Evolutionary conservation across 2,888 invertebrate species (phyloP).

Genomic region (Cepaea hortensis): DNA sequence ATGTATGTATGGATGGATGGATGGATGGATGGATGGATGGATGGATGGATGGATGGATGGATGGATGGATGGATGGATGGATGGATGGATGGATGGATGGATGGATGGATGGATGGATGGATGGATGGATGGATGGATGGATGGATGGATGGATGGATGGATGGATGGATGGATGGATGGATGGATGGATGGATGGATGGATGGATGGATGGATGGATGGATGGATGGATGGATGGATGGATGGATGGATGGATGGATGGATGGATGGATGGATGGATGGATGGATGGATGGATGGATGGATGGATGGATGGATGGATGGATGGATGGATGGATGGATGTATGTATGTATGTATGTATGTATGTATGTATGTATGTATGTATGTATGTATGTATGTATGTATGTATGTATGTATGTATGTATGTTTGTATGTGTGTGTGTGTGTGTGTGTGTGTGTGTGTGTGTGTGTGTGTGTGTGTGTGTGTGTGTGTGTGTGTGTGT

Average conservation of each 20-base stretch:
- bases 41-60: no score
- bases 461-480: no score
- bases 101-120: not conserved
- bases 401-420: not conserved
- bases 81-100: no score
- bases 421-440: no score
- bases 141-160: not conserved
- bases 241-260: not conserved
- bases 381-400: not conserved
- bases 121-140: not conserved
- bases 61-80: no score
- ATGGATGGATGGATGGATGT: slow-evolving; percentile 2
- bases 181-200: not conserved
- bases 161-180: not conserved
- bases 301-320: slow-evolving; percentile 7
- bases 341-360: not conserved
- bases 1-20: no score
- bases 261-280: not conserved
- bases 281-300: slow-evolving; percentile 7
- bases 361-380: not conserved
- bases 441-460: no score
- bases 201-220: not conserved
- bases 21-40: no score
- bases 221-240: not conserved
- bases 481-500: not conserved